These are phyloP conservation scores for Paracentrotus lividus DNA, from an alignment of 53 echinoderm and acorn worm species.

Conservation along the genomic window DNA sequence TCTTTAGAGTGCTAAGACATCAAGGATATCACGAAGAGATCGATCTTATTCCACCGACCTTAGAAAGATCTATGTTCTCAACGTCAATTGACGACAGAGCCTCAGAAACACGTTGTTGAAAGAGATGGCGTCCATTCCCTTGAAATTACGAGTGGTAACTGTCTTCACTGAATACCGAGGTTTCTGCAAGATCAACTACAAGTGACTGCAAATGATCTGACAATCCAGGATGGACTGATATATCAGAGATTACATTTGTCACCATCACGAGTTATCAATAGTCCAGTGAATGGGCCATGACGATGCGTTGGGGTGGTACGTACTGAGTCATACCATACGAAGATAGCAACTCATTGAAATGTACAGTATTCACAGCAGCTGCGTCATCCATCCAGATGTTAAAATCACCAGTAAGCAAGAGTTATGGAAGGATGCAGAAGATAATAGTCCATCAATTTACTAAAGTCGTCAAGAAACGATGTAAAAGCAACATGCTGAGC, in stretches of 20 bases:
- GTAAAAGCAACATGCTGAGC: not conserved
- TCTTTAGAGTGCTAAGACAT: no score
- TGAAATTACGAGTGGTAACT: not conserved
- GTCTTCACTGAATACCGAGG: not conserved
- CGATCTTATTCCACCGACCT: no score
- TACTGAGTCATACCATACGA: not conserved
- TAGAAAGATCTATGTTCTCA: no score
- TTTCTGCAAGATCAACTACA: not conserved
- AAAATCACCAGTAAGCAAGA: not conserved
- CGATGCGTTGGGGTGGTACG: not conserved
- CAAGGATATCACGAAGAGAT: no score
- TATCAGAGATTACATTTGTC: not conserved
- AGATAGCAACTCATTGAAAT: not conserved
- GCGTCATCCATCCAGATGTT: not conserved
- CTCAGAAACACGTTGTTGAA: no score
- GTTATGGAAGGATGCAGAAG: not conserved
- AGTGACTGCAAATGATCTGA: not conserved
- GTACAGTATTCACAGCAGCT: not conserved
- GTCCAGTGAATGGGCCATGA: constrained; percentile 58
- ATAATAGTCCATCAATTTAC: not conserved
- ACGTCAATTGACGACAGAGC: no score
- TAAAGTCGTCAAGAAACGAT: not conserved
- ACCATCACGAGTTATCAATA: not conserved
- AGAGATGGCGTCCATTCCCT: not conserved
- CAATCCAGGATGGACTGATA: not conserved